A percentile compares a stretch with the other conserved stretches of the same genome.
phyloP scores from a whole-genome alignment of 2,113 vertebrate genomes.

The Microtus oregoni region DNA sequence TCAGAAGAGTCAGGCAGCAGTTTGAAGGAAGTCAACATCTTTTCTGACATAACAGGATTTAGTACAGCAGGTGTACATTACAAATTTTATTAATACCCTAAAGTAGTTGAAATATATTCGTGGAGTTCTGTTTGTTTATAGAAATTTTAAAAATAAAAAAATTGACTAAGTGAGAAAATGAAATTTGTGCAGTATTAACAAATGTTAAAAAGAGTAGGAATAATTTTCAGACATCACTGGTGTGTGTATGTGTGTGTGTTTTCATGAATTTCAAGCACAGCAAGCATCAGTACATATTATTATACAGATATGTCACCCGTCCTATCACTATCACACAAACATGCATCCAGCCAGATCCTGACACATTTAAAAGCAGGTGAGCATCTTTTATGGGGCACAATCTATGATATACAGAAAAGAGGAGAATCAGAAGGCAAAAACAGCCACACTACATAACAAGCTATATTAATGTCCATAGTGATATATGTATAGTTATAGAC shows the following conservation, averaged over 20 bases:
- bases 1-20: slow-evolving; percentile 78
- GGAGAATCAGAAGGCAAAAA: not conserved
- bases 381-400: not conserved
- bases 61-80: slow-evolving; percentile 20
- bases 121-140: not conserved
- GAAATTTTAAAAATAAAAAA: slow-evolving; percentile 42
- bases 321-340: too few relatives aligned
- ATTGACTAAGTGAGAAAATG: slow-evolving; percentile 1
- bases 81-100: not conserved
- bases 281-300: too few relatives aligned
- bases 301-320: not conserved
- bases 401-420: not conserved
- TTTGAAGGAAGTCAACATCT: slow-evolving; percentile 69
- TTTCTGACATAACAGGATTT: slow-evolving; percentile 48
- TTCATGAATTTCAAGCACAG: not conserved
- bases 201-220: slow-evolving; percentile 18
- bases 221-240: not conserved
- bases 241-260: not conserved
- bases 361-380: not conserved
- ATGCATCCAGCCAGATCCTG: not conserved
- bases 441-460: not conserved
- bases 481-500: not conserved
- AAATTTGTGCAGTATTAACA: not conserved
- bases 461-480: not conserved
- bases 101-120: not conserved